Base-by-base conservation (phyloP, 2,113 vertebrate genomes). In the Alouatta palliata region DNA sequence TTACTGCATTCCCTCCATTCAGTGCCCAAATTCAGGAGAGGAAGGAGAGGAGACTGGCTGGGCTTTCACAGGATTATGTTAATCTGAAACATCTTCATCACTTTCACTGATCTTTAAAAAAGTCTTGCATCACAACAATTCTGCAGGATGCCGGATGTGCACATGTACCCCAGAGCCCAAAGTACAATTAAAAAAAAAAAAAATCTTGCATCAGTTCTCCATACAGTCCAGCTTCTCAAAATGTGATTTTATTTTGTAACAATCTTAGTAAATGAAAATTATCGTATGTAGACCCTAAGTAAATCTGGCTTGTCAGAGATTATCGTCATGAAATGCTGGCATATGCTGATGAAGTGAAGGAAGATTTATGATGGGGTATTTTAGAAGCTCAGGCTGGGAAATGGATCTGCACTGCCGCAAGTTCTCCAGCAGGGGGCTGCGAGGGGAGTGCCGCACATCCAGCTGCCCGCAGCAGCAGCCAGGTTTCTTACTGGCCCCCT, bases 341-440 rank as follows among this genome's bases (percentile, higher is more conserved):
- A 64, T 8, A 73, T 79, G 71, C 32, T 45, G 80, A 79, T 47
- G 81, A 88, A 8, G 25, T 70, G 32, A 70, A 71, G 23, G 76
- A 89, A 96, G 87, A 66, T 73, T 88, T 88, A 56, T n/a, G 25
- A n/a, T 4, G 16, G 6, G 11, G 30, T 43, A 68, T 77, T 70
- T 61, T 13, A 6, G 90, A 87, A 81, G 81, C 61, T 23, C 27
- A 37, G 40, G 40, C 30, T 54, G 68, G 35, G 9, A 40, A 1
- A n/a, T 16, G 52, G 52, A 30, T n/a, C 21, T 83, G 90, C 85
- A 86, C 27, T 43, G 27, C 75, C n/a, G 6, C 56, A 40, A 10
- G 37, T 6, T 45, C 45, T 94, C 94, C 95, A 96, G 95, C 81
- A 95, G 90, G 90, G 80, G 97, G 94, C 82, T 0, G 8, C 1